Evolutionary conservation across 2,113 vertebrate genomes (phyloP).

Genomic region (Calidris pygmaea): DNA sequence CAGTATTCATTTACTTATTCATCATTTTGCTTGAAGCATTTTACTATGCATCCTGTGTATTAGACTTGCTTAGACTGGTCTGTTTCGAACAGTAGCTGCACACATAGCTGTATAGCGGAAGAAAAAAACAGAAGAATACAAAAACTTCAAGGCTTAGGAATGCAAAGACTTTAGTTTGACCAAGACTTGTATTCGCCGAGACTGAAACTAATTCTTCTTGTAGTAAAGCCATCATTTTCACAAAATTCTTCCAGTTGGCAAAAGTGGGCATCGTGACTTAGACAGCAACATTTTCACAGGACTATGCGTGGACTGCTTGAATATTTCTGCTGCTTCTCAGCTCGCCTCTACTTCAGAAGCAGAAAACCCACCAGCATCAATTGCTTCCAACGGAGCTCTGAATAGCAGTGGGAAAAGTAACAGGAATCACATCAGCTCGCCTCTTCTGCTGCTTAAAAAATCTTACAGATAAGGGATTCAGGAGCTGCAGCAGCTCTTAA

Average conservation of each 20-base stretch:
- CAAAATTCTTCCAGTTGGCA: not conserved
- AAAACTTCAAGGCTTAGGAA: constrained; percentile 21
- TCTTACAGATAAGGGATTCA: not conserved
- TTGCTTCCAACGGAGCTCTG: not conserved
- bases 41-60: not conserved
- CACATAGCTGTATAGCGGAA: not conserved
- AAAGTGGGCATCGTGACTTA: not conserved
- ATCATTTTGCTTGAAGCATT: not conserved
- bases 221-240: not conserved
- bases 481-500: not conserved
- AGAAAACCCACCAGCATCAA: not conserved
- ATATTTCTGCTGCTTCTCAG: not conserved
- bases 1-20: not conserved
- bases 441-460: not conserved
- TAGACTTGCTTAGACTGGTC: not conserved
- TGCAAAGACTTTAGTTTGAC: constrained; percentile 24
- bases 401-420: not conserved
- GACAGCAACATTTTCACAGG: not conserved
- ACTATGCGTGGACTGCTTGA: not conserved
- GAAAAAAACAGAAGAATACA: not conserved
- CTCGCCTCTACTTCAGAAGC: not conserved
- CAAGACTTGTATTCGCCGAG: not conserved
- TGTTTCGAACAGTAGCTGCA: not conserved
- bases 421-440: not conserved
- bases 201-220: constrained; percentile 17